phyloP scores from a whole-genome alignment of 2,797 vertebrate genomes.

The Rhabdomys pumilio region DNA sequence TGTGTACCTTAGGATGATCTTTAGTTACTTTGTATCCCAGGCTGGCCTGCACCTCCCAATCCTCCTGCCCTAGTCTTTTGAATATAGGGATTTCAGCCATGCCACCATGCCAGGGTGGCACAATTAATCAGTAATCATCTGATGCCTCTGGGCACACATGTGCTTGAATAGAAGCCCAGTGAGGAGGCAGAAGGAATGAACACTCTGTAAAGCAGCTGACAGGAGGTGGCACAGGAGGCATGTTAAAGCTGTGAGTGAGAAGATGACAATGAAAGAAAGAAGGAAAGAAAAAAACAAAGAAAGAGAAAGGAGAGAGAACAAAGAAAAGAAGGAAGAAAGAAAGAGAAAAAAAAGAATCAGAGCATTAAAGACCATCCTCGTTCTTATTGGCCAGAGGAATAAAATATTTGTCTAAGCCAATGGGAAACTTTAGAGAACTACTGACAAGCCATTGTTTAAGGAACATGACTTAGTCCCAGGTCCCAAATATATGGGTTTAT shows the following conservation, averaged over 20 bases:
- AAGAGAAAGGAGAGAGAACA: too few relatives aligned
- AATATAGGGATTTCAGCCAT: background rate
- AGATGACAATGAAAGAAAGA: background rate
- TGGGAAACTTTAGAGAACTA: background rate
- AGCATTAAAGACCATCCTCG: background rate
- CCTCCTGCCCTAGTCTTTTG: background rate
- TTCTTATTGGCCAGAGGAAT: background rate
- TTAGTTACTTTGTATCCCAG: background rate
- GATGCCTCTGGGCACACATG: background rate
- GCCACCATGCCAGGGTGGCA: background rate
- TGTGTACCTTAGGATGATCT: background rate
- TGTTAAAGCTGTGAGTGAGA: background rate
- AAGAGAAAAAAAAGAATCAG: background rate
- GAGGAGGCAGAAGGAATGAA: background rate
- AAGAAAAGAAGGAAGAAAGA: background rate
- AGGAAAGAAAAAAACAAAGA: too few relatives aligned
- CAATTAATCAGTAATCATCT: background rate
- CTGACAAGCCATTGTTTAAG: background rate
- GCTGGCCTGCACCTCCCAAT: background rate
- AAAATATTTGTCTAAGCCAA: background rate
- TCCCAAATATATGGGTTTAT: background rate
- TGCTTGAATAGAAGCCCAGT: background rate
- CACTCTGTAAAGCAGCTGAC: background rate
- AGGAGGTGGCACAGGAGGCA: background rate
- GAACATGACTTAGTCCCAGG: background rate